A percentile compares a stretch with the other conserved stretches of the same genome.
phyloP scores from a whole-genome alignment of 2,797 vertebrate genomes.

The Danio kyathit region DNA sequence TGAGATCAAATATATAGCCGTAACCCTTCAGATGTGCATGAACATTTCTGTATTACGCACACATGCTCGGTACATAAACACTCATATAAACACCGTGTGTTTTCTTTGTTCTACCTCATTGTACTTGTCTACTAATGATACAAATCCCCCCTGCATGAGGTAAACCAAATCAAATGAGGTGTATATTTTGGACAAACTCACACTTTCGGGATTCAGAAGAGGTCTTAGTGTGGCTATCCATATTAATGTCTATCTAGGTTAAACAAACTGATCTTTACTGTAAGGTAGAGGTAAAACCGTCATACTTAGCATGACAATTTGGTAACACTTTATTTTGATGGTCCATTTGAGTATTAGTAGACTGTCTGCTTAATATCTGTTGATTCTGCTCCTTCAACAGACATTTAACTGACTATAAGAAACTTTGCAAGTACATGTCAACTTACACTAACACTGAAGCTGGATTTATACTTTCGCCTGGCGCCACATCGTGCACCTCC shows the following conservation, averaged over 20 bases:
- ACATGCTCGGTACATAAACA: neutral
- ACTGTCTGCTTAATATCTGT: too few relatives aligned
- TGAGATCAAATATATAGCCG: conserved; percentile 9
- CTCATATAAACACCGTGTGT: conserved; percentile 1
- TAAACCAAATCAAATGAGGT: conserved; percentile 62
- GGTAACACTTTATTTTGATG: too few relatives aligned
- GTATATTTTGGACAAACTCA: conserved; percentile 63
- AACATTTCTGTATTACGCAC: neutral
- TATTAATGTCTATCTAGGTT: too few relatives aligned
- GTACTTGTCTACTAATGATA: conserved; percentile 53
- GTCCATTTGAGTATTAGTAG: too few relatives aligned
- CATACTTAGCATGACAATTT: neutral
- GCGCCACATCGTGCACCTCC: too few relatives aligned
- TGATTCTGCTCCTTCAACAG: too few relatives aligned
- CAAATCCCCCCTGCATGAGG: conserved; percentile 51
- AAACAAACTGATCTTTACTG: too few relatives aligned
- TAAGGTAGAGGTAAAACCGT: too few relatives aligned
- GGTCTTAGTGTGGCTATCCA: neutral
- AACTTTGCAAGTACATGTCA: too few relatives aligned
- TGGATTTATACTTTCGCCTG: too few relatives aligned
- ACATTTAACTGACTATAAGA: too few relatives aligned
- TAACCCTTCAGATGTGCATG: neutral
- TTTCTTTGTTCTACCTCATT: conserved; percentile 51
- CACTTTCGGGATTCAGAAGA: conserved; percentile 53
- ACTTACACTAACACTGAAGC: too few relatives aligned